Evolutionary conservation across 2,888 invertebrate species (phyloP), one percentile per base, ranked within the genome.

Genomic region (Drosophila demipolita): DNA sequence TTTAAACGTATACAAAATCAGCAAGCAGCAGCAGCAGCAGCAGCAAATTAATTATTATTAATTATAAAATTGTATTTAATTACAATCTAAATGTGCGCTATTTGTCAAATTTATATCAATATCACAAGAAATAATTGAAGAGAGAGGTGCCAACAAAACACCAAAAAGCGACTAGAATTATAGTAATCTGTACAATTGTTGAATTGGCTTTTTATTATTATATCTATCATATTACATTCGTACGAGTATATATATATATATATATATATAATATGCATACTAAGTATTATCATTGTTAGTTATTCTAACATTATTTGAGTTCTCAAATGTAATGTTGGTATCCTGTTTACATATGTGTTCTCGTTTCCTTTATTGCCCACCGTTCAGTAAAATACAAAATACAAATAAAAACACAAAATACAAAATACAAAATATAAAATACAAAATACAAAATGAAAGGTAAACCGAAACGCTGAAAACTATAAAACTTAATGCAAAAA

Each of bases 41-140:
- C n/a, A 23, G 17, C 45, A 45, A 52, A 62, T 59, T 61, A 60
- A 65, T 59, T 61, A 70, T 62, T 72, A 75, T 52, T 69, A 73
- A 68, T 48, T 60, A 48, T 62, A 68, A 45, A 40, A 67, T 70
- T 74, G 73, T 77, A 78, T 74, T 69, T 33, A 53, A 59, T 60
- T 73, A 70, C 74, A 78, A 73, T 78, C 68, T 74, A 29, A 65
- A 78, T 76, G 69, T 73, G 82, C 80, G 68, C 78, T 72, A 74
- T 72, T 83, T 81, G 83, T 79, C 78, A 78, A 83, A 81, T 79
- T 81, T 81, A 68, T 79, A 86, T 78, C 72, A 71, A 83, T 70
- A 73, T 68, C 33, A 70, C 64, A 58, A 26, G 36, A 63, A 29
- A 36, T 12, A 7, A 36, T 57, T 57, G 33, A 23, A 45, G 8